Conservation (phyloP, 2,113 vertebrate species). For the Rhinopomastus cyanomelas region DNA sequence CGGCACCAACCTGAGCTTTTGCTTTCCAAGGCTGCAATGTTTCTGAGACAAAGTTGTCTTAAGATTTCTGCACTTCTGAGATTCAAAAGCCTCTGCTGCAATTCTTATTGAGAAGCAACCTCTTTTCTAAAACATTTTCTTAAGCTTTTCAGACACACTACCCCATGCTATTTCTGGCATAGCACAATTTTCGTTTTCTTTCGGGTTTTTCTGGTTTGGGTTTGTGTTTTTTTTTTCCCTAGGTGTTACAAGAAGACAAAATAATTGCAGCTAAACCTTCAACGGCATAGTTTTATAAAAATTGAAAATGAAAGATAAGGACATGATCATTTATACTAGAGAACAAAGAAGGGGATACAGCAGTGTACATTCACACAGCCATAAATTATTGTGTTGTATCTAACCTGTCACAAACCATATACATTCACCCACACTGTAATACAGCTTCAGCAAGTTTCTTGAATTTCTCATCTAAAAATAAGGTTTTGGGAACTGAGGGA, state of each 20-base stretch:
- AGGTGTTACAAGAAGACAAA: background rate
- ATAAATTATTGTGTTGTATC: slow-evolving; percentile 6
- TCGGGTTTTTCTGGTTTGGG: background rate
- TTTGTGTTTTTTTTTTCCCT: background rate
- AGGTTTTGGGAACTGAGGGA: background rate
- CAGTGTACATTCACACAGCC: background rate
- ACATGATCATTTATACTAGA: background rate
- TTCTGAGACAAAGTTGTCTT: background rate
- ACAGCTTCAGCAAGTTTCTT: background rate
- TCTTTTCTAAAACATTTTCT: background rate
- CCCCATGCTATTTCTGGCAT: background rate
- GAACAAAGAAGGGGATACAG: background rate
- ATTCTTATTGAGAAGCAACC: background rate
- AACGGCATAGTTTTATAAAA: background rate
- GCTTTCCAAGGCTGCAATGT: background rate
- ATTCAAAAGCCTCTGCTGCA: background rate
- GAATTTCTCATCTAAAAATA: background rate
- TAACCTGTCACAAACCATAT: background rate
- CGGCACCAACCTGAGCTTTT: background rate
- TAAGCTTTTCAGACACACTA: background rate
- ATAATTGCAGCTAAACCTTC: background rate
- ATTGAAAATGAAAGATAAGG: background rate
- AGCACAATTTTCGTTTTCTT: background rate
- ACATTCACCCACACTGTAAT: background rate
- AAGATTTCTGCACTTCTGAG: background rate